Conservation (phyloP, 2,113 vertebrate species). For the Sander lucioperca region DNA sequence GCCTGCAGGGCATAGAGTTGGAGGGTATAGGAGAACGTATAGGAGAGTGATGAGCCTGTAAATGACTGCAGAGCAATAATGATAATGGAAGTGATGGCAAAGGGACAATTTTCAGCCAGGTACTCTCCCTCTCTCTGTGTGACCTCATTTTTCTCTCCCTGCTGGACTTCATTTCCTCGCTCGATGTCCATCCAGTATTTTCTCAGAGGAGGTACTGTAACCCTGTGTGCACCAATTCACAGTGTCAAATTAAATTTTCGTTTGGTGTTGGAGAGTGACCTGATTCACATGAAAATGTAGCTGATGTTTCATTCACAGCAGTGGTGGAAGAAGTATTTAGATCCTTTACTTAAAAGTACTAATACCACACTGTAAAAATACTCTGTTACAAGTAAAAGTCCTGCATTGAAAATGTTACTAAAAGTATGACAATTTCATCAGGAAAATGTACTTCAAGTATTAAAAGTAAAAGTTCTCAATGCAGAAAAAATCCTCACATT, state of each 20-base stretch:
- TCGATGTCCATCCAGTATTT: constrained; percentile 11
- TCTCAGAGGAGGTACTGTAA: constrained; percentile 16
- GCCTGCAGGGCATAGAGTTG: constrained; percentile 39
- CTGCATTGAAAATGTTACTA: too few species aligned
- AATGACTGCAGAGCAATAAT: constrained; percentile 78
- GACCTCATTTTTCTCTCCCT: constrained; percentile 53
- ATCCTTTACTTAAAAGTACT: too few species aligned
- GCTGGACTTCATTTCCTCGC: constrained; percentile 33
- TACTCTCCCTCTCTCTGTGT: constrained; percentile 13
- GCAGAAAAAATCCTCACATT: too few species aligned
- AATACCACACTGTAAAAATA: too few species aligned
- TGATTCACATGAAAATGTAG: not conserved
- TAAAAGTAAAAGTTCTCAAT: too few species aligned
- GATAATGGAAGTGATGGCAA: constrained; percentile 80
- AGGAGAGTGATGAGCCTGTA: constrained; percentile 65
- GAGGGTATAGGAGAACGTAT: constrained; percentile 54
- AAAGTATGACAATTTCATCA: too few species aligned
- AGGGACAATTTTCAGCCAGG: constrained; percentile 72
- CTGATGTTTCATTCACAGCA: not conserved
- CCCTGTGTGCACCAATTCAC: not conserved
- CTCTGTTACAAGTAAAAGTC: too few species aligned
- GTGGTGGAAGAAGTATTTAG: too few species aligned
- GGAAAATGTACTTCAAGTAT: too few species aligned
- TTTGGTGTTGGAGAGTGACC: not conserved
- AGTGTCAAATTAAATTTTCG: constrained; percentile 12